phyloP scores from a whole-genome alignment of 2,888 invertebrate species.

The Cephalotes varians region DNA sequence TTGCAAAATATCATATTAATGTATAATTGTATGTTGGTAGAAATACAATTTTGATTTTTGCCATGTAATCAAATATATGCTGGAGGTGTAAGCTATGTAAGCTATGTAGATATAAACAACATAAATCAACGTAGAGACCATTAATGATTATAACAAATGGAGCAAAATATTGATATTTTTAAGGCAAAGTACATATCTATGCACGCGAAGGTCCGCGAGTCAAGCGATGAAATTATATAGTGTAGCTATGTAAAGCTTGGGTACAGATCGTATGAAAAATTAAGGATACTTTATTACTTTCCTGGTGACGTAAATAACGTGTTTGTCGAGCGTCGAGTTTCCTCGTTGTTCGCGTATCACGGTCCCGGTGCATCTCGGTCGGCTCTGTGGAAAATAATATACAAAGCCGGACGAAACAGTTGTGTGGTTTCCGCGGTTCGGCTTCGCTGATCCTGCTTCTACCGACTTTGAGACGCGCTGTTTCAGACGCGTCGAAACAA shows the following conservation, averaged over 20 bases:
- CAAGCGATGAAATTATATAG: not conserved
- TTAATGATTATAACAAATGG: not conserved
- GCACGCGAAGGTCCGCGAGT: not conserved
- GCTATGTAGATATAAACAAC: not conserved
- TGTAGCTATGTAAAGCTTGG: not conserved
- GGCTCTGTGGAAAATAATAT: conserved; percentile 39
- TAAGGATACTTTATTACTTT: conserved; percentile 3
- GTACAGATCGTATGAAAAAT: not conserved
- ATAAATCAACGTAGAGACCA: not conserved
- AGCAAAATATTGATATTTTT: conserved; percentile 2
- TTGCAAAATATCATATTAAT: conserved; percentile 31
- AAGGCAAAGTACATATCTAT: too few species aligned
- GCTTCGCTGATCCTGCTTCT: conserved; percentile 14
- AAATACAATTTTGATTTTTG: conserved; percentile 14
- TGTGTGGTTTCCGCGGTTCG: conserved; percentile 42
- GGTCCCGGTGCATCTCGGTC: not conserved
- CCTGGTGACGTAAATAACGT: not conserved
- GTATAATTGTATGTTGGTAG: not conserved
- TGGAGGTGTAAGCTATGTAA: not conserved
- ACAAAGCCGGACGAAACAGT: conserved; percentile 46
- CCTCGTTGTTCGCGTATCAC: conserved; percentile 15
- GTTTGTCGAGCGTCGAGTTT: not conserved
- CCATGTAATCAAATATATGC: not conserved
- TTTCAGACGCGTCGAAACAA: conserved; percentile 17
- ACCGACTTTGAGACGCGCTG: conserved; percentile 34